phyloP scores from a whole-genome alignment of 1,140 invertebrate genomes.

The Diorhabda elongata region DNA sequence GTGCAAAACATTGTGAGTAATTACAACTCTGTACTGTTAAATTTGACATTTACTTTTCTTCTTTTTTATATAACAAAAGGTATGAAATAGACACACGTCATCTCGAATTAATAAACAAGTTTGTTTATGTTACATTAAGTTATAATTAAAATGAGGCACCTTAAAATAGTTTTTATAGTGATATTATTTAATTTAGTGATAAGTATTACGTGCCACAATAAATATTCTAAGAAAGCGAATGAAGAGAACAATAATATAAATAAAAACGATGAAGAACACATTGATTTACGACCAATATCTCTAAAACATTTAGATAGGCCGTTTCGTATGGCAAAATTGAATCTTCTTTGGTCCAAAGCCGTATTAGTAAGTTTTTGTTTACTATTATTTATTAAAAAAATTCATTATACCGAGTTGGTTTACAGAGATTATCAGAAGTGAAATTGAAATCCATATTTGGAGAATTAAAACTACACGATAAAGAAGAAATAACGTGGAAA shows the following conservation, averaged over 20 bases:
- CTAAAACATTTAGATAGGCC: slow-evolving; percentile 44
- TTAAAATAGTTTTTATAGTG: neutral
- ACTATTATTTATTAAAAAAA: neutral
- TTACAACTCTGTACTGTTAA: too few species aligned
- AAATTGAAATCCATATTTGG: slow-evolving; percentile 83
- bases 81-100: too few species aligned
- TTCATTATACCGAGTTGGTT: slow-evolving; percentile 22
- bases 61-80: too few species aligned
- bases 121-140: too few species aligned
- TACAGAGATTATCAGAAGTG: slow-evolving; percentile 73
- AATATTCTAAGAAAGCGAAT: slow-evolving; percentile 42
- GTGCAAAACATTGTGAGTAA: too few species aligned
- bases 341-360: slow-evolving; percentile 46
- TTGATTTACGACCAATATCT: slow-evolving; percentile 34
- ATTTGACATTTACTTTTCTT: too few species aligned
- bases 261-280: slow-evolving; percentile 19
- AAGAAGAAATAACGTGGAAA: slow-evolving; percentile 83
- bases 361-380: slow-evolving; percentile 35
- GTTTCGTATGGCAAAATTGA: slow-evolving; percentile 46
- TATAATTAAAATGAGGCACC: too few species aligned
- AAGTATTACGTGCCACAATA: slow-evolving; percentile 29
- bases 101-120: too few species aligned
- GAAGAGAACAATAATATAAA: slow-evolving; percentile 6
- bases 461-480: slow-evolving; percentile 88
- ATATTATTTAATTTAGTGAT: neutral